Percentiles rank a stretch among this genome's conserved stretches.
phyloP scores from a whole-genome alignment of 2,888 invertebrate genomes.

The Drosophila borealis region DNA sequence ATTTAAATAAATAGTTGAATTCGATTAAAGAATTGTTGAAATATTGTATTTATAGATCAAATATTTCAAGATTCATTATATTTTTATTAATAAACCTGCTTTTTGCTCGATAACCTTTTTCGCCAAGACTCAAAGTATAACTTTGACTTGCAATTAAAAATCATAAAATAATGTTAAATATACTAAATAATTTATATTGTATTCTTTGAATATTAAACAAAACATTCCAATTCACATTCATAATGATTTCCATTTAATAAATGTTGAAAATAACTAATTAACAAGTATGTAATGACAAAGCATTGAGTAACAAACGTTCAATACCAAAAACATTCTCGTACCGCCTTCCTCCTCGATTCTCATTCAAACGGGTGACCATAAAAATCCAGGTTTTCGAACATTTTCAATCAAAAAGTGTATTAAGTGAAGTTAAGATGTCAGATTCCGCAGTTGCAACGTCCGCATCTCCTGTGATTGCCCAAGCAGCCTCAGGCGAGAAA shows the following conservation, averaged over 20 bases:
- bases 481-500: too few relatives aligned
- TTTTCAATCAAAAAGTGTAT: constrained; percentile 4
- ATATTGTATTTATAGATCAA: neutral
- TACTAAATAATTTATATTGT: neutral
- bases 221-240: neutral
- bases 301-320: constrained; percentile 8
- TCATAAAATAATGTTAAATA: neutral
- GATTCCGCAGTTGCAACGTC: too few relatives aligned
- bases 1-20: neutral
- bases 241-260: too few relatives aligned
- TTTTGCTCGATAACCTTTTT: constrained; percentile 7
- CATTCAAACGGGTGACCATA: constrained; percentile 27
- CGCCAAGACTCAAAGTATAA: neutral
- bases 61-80: neutral
- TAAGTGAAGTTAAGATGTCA: constrained; percentile 1
- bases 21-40: constrained; percentile 4
- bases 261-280: constrained; percentile 1
- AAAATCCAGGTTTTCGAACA: neutral
- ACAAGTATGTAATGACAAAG: constrained; percentile 11
- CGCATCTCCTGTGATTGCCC: too few relatives aligned
- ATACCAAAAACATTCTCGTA: too few relatives aligned
- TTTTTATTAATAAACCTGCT: constrained; percentile 13
- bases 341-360: constrained; percentile 40
- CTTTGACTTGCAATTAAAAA: neutral
- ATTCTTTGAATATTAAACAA: constrained; percentile 15